These are phyloP conservation scores for Sander vitreus DNA, from an alignment of 2,113 vertebrate species.

Conservation along the genomic window DNA sequence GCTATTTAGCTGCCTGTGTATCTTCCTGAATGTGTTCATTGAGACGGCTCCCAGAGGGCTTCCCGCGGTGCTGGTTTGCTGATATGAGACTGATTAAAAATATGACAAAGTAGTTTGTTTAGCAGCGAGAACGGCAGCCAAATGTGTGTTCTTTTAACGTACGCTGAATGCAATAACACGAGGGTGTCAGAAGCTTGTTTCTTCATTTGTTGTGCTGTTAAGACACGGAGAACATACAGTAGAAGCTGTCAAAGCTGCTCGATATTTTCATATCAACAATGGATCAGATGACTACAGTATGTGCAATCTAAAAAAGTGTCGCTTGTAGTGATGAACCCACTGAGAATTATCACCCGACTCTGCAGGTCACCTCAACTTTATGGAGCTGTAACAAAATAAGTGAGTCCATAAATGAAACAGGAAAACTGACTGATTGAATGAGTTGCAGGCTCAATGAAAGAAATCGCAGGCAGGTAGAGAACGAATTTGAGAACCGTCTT, in stretches of 20 bases:
- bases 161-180: constrained; percentile 7
- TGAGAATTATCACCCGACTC: background rate
- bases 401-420: constrained; percentile 3
- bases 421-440: background rate
- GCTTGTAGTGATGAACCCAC: background rate
- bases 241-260: background rate
- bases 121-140: constrained; percentile 27
- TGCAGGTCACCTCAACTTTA: background rate
- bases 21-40: constrained; percentile 61
- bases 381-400: background rate
- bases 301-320: background rate
- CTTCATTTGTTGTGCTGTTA: constrained; percentile 13
- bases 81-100: constrained; percentile 76
- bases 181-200: constrained; percentile 23
- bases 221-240: background rate
- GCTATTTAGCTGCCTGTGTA: constrained; percentile 72
- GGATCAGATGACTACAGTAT: no score
- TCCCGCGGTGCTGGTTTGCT: constrained; percentile 46
- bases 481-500: background rate
- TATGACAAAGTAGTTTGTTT: constrained; percentile 67
- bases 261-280: background rate
- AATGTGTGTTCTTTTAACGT: constrained; percentile 67
- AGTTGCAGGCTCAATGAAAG: background rate
- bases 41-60: constrained; percentile 63
- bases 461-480: background rate